Evolutionary conservation across 2,888 invertebrate genomes (phyloP).

Genomic region (Nemoura dubitans): DNA sequence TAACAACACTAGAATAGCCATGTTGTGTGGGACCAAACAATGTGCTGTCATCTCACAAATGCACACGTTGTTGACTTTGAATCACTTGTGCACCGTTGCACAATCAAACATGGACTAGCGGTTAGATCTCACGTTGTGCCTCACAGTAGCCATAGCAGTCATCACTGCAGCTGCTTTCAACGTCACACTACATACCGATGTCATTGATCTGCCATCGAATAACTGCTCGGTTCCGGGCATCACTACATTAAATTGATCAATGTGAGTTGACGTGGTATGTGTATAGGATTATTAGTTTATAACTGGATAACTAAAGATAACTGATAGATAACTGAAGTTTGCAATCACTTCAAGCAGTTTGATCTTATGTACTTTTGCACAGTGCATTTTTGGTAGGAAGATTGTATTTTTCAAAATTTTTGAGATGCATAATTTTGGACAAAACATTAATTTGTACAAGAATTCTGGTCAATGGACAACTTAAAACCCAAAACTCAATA

Average conservation of each 20-base stretch:
- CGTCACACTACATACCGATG: background rate
- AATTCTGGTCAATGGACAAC: too few relatives aligned
- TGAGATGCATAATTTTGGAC: too few relatives aligned
- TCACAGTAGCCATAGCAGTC: background rate
- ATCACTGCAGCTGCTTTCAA: background rate
- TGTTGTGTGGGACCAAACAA: background rate
- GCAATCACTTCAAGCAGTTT: too few relatives aligned
- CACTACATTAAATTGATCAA: background rate
- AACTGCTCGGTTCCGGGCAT: background rate
- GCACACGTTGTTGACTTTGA: background rate
- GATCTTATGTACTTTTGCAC: too few relatives aligned
- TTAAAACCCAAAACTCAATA: too few relatives aligned
- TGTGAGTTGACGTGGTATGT: too few relatives aligned
- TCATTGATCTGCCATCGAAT: background rate
- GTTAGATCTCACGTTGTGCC: background rate
- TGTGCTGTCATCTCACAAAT: background rate
- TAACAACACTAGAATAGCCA: background rate
- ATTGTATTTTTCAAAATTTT: too few relatives aligned
- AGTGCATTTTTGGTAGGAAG: too few relatives aligned
- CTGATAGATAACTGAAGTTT: too few relatives aligned
- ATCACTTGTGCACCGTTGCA: background rate
- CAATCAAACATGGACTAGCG: background rate
- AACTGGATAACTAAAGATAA: too few relatives aligned
- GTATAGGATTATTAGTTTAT: too few relatives aligned
- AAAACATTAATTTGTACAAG: too few relatives aligned